Base-by-base conservation (phyloP, 2,888 invertebrate species). In the Meandrusa payeni region DNA sequence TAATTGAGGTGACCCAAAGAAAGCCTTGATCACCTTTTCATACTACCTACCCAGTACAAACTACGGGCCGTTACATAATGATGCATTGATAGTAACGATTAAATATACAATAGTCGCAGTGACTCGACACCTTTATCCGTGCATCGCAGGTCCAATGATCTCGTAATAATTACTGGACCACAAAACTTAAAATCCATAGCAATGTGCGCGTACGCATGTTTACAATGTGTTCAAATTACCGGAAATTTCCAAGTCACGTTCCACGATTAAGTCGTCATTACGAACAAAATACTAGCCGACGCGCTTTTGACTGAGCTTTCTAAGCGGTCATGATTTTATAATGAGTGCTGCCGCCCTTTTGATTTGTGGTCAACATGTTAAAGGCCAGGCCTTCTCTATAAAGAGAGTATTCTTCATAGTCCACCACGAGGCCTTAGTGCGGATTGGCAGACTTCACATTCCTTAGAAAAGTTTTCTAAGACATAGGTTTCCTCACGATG, bases 231-330 rank as follows among this genome's bases (percentile, higher is more conserved):
- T 33, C 29, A 42, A 42, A 42, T 36, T 36, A 37, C 42, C 42
- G 42, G 36, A 36, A 42, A 42, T 42, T 31, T 42, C 12, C 42
- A 42, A 42, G 42, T 42, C 42, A 42, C 42, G 42, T 36, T 42
- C 36, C 36, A 42, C 36, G 42, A 42, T 42, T 42, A 42, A 42
- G 42, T 42, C 36, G 36, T 42, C 42, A 42, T 42, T 42, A 42
- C 28, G 12, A 23, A 34, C 34, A 23, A 10, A 27, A 41, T 34
- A 20, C 33, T 27, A 34, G 22, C 28, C 23, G 41, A 34, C 20
- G 32, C 19, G 34, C 41, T 33, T 41, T 41, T 33, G 41, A 41
- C 20, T 10, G 33, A 20, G 5, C 41, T 41, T 34, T 34, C 41
- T 27, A 27, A 33, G 32, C 36, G 41, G 41, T 27, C 27, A 41